phyloP scores from a whole-genome alignment of 1,140 invertebrate species.

The Paraescarpia echinospica region DNA sequence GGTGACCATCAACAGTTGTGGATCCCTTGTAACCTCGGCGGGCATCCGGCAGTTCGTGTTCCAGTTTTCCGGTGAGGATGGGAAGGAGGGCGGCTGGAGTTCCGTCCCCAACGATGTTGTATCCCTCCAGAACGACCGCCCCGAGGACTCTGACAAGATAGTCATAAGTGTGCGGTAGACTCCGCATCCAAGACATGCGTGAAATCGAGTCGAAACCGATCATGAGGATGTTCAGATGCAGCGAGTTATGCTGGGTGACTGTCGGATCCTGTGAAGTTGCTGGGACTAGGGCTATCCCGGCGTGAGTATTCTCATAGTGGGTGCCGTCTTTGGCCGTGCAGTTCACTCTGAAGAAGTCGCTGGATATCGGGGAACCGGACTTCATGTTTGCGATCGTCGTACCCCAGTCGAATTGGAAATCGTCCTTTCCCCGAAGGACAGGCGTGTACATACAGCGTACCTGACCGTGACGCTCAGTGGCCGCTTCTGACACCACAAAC shows the following conservation, averaged over 20 bases:
- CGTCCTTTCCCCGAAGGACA: not conserved
- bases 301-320: not conserved
- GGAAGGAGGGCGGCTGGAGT: conserved; percentile 93
- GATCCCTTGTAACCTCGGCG: conserved; percentile 72
- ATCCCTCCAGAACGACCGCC: conserved; percentile 74
- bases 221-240: conserved; percentile 75
- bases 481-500: not conserved
- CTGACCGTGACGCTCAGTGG: not conserved
- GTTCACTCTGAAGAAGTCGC: not conserved
- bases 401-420: not conserved
- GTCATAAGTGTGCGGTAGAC: conserved; percentile 78
- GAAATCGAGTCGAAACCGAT: conserved; percentile 91
- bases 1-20: conserved; percentile 73
- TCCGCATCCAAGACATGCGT: conserved; percentile 80
- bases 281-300: not conserved
- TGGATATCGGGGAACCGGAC: not conserved
- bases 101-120: conserved; percentile 92
- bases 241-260: not conserved
- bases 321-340: not conserved
- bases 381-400: not conserved
- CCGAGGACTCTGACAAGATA: conserved; percentile 72
- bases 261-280: not conserved
- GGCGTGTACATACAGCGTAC: not conserved
- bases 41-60: conserved; percentile 83
- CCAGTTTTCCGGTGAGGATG: conserved; percentile 77